Evolutionary conservation across 1,140 invertebrate species (phyloP).

Genomic region (Phthorimaea operculella): DNA sequence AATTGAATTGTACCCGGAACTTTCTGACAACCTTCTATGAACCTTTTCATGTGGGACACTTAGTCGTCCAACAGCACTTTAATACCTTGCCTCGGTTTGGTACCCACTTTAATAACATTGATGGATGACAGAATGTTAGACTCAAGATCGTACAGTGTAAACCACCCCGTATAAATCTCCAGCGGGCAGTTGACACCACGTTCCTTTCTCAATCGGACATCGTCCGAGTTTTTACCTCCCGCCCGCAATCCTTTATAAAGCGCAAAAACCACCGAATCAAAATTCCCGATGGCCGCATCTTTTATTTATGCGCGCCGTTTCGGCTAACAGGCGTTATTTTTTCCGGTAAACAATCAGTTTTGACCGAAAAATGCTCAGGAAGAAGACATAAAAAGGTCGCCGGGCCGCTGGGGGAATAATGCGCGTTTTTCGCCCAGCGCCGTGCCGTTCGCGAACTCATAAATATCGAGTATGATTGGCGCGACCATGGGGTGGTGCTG

Average conservation of each 20-base stretch:
- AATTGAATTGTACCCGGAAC: no score
- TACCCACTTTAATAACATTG: no score
- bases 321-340: constrained; percentile 66
- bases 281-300: constrained; percentile 57
- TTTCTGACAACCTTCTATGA: no score
- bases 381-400: constrained; percentile 56
- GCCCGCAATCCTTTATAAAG: constrained; percentile 36
- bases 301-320: constrained; percentile 61
- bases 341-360: constrained; percentile 67
- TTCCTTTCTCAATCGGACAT: constrained; percentile 58
- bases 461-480: constrained; percentile 50
- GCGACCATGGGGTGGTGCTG: constrained; percentile 8
- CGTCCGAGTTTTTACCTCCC: constrained; percentile 45
- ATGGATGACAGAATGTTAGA: no score
- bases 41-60: no score
- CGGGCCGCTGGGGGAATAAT: constrained; percentile 29
- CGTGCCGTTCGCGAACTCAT: constrained; percentile 32
- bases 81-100: no score
- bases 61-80: no score
- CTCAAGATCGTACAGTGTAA: constrained; percentile 24
- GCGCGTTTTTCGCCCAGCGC: constrained; percentile 35
- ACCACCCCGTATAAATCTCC: constrained; percentile 38
- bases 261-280: constrained; percentile 63
- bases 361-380: constrained; percentile 63
- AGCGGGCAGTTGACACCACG: constrained; percentile 43